phyloP scores from a whole-genome alignment of 2,113 vertebrate species.

The Aphelocoma coerulescens region DNA sequence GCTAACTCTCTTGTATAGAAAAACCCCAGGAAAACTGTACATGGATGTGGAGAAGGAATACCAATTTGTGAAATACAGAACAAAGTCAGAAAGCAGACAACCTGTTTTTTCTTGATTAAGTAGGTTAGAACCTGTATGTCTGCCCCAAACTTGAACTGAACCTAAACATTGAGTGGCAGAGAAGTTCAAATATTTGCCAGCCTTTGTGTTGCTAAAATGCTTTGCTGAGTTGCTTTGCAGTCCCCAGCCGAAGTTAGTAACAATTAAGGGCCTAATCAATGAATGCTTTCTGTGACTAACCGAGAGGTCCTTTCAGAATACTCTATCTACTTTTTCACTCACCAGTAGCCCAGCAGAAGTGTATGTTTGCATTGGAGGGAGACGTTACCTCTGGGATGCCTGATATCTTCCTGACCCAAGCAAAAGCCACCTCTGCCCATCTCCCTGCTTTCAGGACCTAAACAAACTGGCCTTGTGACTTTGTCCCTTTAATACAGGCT shows the following conservation, averaged over 20 bases:
- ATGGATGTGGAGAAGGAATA: background rate
- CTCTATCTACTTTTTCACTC: background rate
- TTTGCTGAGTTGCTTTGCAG: background rate
- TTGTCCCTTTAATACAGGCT: background rate
- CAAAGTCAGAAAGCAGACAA: background rate
- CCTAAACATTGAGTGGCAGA: background rate
- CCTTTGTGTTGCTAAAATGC: background rate
- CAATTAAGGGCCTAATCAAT: background rate
- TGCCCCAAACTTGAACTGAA: background rate
- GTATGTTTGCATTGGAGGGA: background rate
- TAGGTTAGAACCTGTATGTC: background rate
- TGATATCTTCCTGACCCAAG: background rate
- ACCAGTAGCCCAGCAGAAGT: background rate
- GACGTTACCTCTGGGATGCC: background rate
- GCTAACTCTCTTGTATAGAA: background rate
- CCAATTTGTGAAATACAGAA: background rate
- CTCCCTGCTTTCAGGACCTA: background rate
- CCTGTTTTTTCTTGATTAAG: background rate
- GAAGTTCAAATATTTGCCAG: background rate
- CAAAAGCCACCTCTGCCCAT: background rate
- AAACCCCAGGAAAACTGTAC: background rate
- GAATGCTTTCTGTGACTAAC: background rate
- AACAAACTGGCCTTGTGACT: background rate
- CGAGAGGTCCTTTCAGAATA: background rate
- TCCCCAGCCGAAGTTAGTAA: background rate